Conservation (phyloP, 2,797 vertebrate genomes). For the Momotus momota region DNA sequence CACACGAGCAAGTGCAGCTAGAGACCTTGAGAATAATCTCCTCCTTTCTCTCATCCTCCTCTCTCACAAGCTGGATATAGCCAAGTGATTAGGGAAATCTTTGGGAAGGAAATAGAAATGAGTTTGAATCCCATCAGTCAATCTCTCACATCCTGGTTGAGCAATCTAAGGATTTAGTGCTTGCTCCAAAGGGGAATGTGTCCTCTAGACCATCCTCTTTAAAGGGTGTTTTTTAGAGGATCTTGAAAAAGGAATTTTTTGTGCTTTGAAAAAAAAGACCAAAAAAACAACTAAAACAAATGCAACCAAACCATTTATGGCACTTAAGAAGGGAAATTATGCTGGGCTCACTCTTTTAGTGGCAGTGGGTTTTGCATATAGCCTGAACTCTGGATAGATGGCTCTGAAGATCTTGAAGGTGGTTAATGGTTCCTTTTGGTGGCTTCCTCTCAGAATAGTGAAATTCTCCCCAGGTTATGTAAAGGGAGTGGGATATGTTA, state of each 20-base stretch:
- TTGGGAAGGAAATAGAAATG: background rate
- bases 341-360: background rate
- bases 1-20: background rate
- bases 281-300: no score
- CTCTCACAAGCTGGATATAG: background rate
- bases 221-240: background rate
- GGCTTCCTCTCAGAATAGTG: background rate
- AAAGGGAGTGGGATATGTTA: background rate
- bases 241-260: background rate
- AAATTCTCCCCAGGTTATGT: background rate
- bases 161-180: background rate
- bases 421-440: background rate
- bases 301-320: background rate
- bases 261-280: background rate
- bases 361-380: background rate
- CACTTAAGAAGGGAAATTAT: background rate
- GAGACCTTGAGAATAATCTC: background rate
- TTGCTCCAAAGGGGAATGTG: background rate
- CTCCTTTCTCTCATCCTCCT: background rate
- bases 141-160: background rate
- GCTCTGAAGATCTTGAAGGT: background rate
- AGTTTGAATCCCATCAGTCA: background rate
- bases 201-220: background rate
- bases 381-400: background rate
- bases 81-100: background rate